These are phyloP conservation scores for Eleginops maclovinus DNA, from an alignment of 2,113 vertebrate genomes.

Conservation along the genomic window DNA sequence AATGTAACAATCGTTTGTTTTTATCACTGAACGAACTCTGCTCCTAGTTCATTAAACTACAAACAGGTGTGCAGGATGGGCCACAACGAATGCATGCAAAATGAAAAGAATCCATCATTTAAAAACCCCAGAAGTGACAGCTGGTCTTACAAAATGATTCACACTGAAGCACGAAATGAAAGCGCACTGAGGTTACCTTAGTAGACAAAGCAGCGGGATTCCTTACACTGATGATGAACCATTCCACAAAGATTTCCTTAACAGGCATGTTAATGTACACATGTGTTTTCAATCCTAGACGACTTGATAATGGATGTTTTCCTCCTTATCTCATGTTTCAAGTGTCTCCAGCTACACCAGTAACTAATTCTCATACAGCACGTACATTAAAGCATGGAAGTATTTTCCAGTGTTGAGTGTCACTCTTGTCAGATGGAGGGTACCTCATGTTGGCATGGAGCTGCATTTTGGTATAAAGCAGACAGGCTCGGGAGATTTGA, in stretches of 20 bases:
- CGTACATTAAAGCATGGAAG: constrained; percentile 22
- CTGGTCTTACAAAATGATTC: constrained; percentile 47
- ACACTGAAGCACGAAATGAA: constrained; percentile 36
- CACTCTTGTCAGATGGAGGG: constrained; percentile 52
- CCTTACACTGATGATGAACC: constrained; percentile 38
- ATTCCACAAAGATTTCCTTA: constrained; percentile 26
- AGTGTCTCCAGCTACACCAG: constrained; percentile 13
- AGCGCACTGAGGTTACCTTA: constrained; percentile 30
- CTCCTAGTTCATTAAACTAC: not conserved
- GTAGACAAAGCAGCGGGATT: constrained; percentile 34
- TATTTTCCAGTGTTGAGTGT: constrained; percentile 57
- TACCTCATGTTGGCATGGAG: constrained; percentile 45
- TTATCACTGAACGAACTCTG: not conserved
- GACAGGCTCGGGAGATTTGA: constrained; percentile 42
- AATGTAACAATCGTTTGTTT: too few relatives aligned
- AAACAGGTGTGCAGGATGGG: constrained; percentile 38
- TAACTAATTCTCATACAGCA: constrained; percentile 26
- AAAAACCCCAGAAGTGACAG: constrained; percentile 14
- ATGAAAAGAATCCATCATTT: constrained; percentile 34
- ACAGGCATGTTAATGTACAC: constrained; percentile 43
- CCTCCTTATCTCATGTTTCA: constrained; percentile 35
- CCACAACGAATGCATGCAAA: constrained; percentile 35
- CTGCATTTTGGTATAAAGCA: constrained; percentile 61
- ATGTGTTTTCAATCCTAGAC: constrained; percentile 33
- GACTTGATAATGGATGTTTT: constrained; percentile 27